Percentiles rank a stretch among this genome's conserved stretches.
phyloP scores from a whole-genome alignment of 1,140 invertebrate species.

The Aphidius ervi region DNA sequence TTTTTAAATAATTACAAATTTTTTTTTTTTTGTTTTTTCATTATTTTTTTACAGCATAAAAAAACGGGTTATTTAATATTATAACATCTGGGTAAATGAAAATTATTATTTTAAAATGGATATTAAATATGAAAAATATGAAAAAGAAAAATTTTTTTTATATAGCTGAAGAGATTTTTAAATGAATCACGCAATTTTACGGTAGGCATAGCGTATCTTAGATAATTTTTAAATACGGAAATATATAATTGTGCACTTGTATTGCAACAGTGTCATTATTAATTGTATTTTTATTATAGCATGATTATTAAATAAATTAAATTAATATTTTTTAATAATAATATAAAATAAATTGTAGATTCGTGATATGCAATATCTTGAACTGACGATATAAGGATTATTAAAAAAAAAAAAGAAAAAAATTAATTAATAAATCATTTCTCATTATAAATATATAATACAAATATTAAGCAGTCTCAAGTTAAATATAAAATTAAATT shows the following conservation, averaged over 20 bases:
- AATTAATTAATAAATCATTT: too few species aligned
- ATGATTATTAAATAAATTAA: slow-evolving; percentile 4
- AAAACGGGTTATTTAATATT: too few species aligned
- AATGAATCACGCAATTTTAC: slow-evolving; percentile 16
- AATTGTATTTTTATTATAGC: slow-evolving; percentile 23
- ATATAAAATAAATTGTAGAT: slow-evolving; percentile 7
- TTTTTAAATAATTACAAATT: too few species aligned
- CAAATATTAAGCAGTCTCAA: neutral
- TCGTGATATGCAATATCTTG: slow-evolving; percentile 27
- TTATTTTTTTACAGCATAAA: too few species aligned
- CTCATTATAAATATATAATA: neutral
- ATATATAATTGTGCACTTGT: slow-evolving; percentile 35
- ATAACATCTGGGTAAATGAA: too few species aligned
- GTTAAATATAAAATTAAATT: neutral
- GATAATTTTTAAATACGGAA: slow-evolving; percentile 24
- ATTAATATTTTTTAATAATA: slow-evolving; percentile 22
- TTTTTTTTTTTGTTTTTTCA: too few species aligned
- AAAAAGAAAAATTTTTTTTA: neutral
- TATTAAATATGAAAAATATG: neutral
- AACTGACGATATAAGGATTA: slow-evolving; percentile 35
- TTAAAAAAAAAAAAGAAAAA: neutral
- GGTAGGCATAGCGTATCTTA: slow-evolving; percentile 20
- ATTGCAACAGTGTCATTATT: slow-evolving; percentile 36
- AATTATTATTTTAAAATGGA: neutral
- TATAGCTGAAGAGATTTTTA: neutral